Evolutionary conservation across 2,888 invertebrate genomes (phyloP).

Genomic region (Physocephala rufipes): DNA sequence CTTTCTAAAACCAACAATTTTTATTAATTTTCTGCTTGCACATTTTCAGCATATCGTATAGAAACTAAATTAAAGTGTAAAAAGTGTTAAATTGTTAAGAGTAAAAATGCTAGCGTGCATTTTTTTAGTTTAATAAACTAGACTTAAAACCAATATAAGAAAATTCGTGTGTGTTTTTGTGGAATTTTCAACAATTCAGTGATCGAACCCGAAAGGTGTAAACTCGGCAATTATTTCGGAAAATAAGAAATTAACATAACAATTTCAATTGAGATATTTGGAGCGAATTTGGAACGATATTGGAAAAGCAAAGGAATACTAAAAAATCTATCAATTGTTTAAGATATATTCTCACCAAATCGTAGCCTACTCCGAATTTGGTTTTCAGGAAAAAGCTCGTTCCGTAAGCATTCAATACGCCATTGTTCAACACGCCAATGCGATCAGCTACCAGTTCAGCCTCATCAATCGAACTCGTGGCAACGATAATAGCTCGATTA

Average conservation of each 20-base stretch:
- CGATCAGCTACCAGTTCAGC: constrained; percentile 85
- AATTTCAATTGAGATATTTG: too few species aligned
- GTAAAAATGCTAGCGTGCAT: too few species aligned
- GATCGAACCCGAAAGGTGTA: too few species aligned
- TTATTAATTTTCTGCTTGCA: background rate
- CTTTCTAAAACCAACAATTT: background rate
- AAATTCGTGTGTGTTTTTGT: too few species aligned
- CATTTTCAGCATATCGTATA: too few species aligned
- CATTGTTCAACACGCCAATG: constrained; percentile 85
- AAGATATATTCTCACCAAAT: constrained; percentile 68
- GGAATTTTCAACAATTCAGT: too few species aligned
- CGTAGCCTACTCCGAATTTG: constrained; percentile 82
- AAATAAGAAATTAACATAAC: too few species aligned
- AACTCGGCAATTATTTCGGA: too few species aligned
- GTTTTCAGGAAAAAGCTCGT: constrained; percentile 82
- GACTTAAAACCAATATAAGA: too few species aligned
- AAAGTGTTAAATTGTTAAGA: background rate
- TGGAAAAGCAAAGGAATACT: background rate
- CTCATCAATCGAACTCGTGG: constrained; percentile 88
- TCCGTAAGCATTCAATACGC: constrained; percentile 80
- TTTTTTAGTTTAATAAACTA: too few species aligned
- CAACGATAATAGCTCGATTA: constrained; percentile 79
- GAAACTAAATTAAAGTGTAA: constrained; percentile 1
- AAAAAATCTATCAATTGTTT: background rate
- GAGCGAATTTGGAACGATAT: too few species aligned